Evolutionary conservation across 1,140 invertebrate genomes (phyloP), one percentile per base, ranked within the genome.

Genomic region (Trichonephila inaurata): DNA sequence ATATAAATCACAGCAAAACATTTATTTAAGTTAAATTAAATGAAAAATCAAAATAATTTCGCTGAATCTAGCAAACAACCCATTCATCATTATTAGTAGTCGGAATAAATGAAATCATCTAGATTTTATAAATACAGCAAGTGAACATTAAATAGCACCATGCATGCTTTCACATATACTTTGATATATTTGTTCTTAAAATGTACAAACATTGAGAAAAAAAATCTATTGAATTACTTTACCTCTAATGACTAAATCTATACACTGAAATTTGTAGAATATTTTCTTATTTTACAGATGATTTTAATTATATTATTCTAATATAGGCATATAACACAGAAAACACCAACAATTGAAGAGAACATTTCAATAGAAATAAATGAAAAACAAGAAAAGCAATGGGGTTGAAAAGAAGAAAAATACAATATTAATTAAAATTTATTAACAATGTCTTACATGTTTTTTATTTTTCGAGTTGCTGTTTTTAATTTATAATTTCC

Each of bases 111-210:
- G 5, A 51, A 81, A 77, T 18, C 28, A 24, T 12, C 16, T 19
- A 81, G 8, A 81, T 24, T 33, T 33, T 18, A 28, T 60, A 60
- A 85, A 85, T 60, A 51, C 18, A 85, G 18, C 24, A 85, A 51
- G 44, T 85, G 16, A 58, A 85, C 83, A 85, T 85, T 58, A 85
- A 85, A 85, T 85, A 85, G 83, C 83, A 85, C 83, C 83, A 85
- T 60, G 83, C 83, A 60, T 60, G 83, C 83, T 24, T 51, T 19
- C 83, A 85, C 58, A 85, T 85, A 85, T 85, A 85, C 83, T 85
- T 85, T 85, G 83, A 85, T 85, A 85, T 61, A 85, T 85, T 85
- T 85, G 40, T 77, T 85, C 83, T 60, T 28, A 60, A 60, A 60
- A 24, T 85, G 5, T 60, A 85, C 58, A 85, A 85, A 85, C 83